These are phyloP conservation scores for Enoplosus armatus DNA, from an alignment of 2,797 vertebrate genomes.

Conservation along the genomic window DNA sequence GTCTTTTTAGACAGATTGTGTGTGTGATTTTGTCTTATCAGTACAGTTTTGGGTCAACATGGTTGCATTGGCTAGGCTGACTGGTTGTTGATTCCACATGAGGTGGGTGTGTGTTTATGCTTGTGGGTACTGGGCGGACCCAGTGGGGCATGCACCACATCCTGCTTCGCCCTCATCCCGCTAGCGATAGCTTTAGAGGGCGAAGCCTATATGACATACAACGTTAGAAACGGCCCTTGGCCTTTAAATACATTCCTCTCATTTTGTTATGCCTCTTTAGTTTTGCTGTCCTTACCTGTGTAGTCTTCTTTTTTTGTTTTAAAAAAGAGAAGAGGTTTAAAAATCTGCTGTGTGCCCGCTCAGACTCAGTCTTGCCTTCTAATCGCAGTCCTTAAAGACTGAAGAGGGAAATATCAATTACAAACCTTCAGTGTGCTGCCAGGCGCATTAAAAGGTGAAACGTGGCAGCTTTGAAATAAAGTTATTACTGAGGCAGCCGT, in stretches of 20 bases:
- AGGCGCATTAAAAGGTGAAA: conserved; percentile 37
- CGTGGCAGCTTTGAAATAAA: conserved; percentile 59
- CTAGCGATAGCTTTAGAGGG: no score
- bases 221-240: no score
- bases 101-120: no score
- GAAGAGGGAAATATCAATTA: conserved; percentile 53
- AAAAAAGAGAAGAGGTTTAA: background rate
- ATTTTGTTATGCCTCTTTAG: background rate
- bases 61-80: no score
- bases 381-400: conserved; percentile 17
- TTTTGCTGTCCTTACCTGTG: background rate
- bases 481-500: conserved; percentile 50
- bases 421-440: conserved; percentile 27
- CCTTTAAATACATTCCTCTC: background rate
- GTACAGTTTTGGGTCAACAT: no score
- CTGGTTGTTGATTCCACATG: no score
- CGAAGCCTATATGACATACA: no score
- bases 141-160: no score
- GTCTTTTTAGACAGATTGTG: background rate
- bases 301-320: no score
- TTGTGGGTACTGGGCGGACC: no score
- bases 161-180: no score
- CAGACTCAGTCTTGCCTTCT: conserved; percentile 9
- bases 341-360: conserved; percentile 1
- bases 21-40: background rate